Conservation (phyloP, 2,113 vertebrate genomes). For the Notarius quadriscutis region DNA sequence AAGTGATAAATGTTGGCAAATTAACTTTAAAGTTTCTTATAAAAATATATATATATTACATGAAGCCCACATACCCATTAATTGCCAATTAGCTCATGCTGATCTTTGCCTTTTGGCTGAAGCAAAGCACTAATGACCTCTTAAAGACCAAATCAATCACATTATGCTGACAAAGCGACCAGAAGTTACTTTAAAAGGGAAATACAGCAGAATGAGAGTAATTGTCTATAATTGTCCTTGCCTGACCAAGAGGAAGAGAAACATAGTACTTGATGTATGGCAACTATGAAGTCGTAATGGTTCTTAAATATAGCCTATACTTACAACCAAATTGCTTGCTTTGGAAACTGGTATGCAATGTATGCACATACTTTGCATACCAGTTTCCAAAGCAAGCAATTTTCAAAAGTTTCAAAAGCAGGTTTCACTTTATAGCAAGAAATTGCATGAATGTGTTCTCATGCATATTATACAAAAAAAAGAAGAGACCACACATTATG, state of each 20-base stretch:
- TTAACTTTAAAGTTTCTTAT: not conserved
- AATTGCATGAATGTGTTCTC: not conserved
- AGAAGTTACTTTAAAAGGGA: slow-evolving; percentile 11
- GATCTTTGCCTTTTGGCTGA: slow-evolving; percentile 21
- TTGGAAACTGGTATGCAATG: not conserved
- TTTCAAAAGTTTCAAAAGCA: not conserved
- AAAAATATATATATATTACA: not conserved
- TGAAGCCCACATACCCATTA: not conserved
- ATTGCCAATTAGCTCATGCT: not conserved
- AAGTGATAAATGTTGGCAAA: not conserved
- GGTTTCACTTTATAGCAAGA: not conserved
- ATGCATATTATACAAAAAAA: not conserved
- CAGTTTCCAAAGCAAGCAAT: not conserved
- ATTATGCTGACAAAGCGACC: slow-evolving; percentile 19
- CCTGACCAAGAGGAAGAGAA: not conserved
- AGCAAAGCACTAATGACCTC: slow-evolving; percentile 12
- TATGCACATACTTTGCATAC: not conserved
- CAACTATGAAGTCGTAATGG: not conserved
- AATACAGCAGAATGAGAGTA: slow-evolving; percentile 6
- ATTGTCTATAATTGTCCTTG: slow-evolving; percentile 12
- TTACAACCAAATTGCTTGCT: not conserved
- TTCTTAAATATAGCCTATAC: slow-evolving; percentile 22
- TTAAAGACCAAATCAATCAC: slow-evolving; percentile 38
- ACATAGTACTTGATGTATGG: not conserved
- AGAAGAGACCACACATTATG: slow-evolving; percentile 28